Evolutionary conservation across 30 jellyfish, hydroid and myxozoan species (phyloP), one percentile per base, ranked within the genome.

Genomic region (Haliclystus octoradiatus): DNA sequence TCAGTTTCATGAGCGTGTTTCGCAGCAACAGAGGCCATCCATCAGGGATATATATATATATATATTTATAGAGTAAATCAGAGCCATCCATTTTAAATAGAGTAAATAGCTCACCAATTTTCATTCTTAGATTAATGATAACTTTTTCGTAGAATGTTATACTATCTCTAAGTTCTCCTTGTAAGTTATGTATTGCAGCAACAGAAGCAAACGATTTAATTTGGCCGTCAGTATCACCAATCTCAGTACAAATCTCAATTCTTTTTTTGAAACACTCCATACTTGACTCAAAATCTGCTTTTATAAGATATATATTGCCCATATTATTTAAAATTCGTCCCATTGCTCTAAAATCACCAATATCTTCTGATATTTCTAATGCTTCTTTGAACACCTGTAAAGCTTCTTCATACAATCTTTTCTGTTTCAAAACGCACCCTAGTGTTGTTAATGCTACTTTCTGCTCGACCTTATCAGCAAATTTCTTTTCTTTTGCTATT

Each of bases 21-120:
- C n/a, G n/a, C n/a, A n/a, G n/a, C n/a, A n/a, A n/a, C n/a, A n/a
- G n/a, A n/a, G n/a, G n/a, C n/a, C n/a, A n/a, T n/a, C n/a, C n/a
- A n/a, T n/a, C n/a, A n/a, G n/a, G n/a, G n/a, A n/a, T n/a, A n/a
- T n/a, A n/a, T n/a, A n/a, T n/a, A n/a, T n/a, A n/a, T n/a, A n/a
- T n/a, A n/a, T n/a, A n/a, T n/a, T n/a, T n/a, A n/a, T n/a, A n/a
- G n/a, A n/a, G n/a, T n/a, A n/a, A n/a, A n/a, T n/a, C n/a, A n/a
- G n/a, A n/a, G n/a, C n/a, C n/a, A n/a, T n/a, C n/a, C n/a, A n/a
- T n/a, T n/a, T n/a, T n/a, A n/a, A n/a, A n/a, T n/a, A n/a, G n/a
- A n/a, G n/a, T n/a, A n/a, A n/a, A n/a, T n/a, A n/a, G n/a, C 95
- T 7, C 62, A 89, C 98, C 95, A 28, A 76, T 81, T 69, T 89